Evolutionary conservation across 2,888 invertebrate genomes (phyloP), one percentile per base, ranked within the genome.

Genomic region (Keiferia lycopersicella): DNA sequence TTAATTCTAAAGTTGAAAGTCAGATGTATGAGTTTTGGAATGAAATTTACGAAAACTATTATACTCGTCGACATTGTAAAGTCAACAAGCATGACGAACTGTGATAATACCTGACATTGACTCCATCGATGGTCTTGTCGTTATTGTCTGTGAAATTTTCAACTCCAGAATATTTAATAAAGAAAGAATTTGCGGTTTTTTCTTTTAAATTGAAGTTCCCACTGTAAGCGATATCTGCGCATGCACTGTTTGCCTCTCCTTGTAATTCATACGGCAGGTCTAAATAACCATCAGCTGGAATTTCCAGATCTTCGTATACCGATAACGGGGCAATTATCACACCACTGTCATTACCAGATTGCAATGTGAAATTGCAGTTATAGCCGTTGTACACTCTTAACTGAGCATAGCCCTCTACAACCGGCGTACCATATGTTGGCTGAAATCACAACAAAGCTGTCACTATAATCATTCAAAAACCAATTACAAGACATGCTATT

Each of bases 381-480:
- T 92, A 91, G 4, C 94, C 94, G 71, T 96, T 96, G 82, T 95
- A 96, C 6, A 96, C 83, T 69, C 96, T 91, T 18, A 96, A 69
- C 73, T 96, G 96, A 0, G 93, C 93, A 26, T 92, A 76, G 0
- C 94, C 94, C 4, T 80, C 73, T 8, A 90, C 73, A 11, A 96
- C 95, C 14, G 94, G 91, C 1, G 87, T 90, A 45, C 89, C 89
- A 64, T 95, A 94, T 0, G 94, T 93, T 66, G 92, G 88, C 92
- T 95, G 83, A 34, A 82, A 81, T 69, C 12, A 26, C 34, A 64
- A 30, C 45, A 51, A 61, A 18, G n/a, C n/a, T n/a, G n/a, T 18
- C 6, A 18, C 59, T 11, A 20, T 18, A 2, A 50, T 11, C 26
- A 14, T 10, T 12, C 1, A 16, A 48, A 48, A 48, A 18, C 12